Evolutionary conservation across 2,113 vertebrate genomes (phyloP), one percentile per base, ranked within the genome.

Genomic region (Mohoua ochrocephala): DNA sequence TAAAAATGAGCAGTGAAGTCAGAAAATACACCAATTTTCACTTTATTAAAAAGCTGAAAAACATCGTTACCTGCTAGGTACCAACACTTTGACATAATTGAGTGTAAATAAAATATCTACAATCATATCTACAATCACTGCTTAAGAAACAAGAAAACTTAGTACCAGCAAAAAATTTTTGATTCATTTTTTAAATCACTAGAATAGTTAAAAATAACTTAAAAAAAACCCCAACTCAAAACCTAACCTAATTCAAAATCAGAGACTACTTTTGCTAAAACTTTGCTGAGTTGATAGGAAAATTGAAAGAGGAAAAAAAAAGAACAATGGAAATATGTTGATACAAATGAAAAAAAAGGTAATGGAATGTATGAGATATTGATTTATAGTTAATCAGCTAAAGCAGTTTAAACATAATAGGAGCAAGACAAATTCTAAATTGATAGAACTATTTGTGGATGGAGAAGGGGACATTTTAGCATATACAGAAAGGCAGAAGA

Each of bases 1-100:
- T 82, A 95, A 73, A 97, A 96, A 93, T 63, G 67, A 97, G 50
- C 47, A 83, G 16, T 23, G 19, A 97, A 94, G 16, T 78, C 57
- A 92, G 57, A 95, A 97, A 92, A 85, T 56, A 93, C 42, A 85
- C 10, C 8, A 52, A 63, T 85, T 87, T 95, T 96, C 33, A 33
- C 42, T 93, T 91, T 84, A 94, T 79, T 94, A 91, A 93, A 80
- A 75, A 96, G 65, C 54, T 65, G 9, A 96, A 94, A 79, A 91
- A 63, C 45, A 52, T 63, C 63, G 19, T 64, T 85, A 88, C 47
- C 18, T 94, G 15, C 30, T 92, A 82, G 21, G 35, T 96, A 86
- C 18, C 23, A 84, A n/a, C 6, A 39, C 44, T 96, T 87, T 93
- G 52, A 86, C 94, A 56, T 59, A 93, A 90, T 89, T 90, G 35